Evolutionary conservation across 2,888 invertebrate genomes (phyloP).

Genomic region (Seira ritae): DNA sequence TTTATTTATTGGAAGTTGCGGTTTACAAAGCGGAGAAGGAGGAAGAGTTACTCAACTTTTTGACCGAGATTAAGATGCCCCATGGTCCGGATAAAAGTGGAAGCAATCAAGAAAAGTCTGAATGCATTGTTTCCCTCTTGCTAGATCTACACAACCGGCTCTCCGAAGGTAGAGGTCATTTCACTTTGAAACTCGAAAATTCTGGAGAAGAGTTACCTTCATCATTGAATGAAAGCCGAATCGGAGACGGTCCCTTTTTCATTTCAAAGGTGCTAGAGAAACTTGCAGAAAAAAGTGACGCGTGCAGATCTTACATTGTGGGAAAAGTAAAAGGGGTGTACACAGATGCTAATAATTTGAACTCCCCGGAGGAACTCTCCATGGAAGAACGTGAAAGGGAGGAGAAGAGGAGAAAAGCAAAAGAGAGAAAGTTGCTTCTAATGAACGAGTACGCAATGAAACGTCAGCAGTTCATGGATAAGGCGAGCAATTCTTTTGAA

Average conservation of each 20-base stretch:
- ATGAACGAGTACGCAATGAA: conserved; percentile 64
- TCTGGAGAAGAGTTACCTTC: conserved; percentile 34
- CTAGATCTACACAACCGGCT: conserved; percentile 57
- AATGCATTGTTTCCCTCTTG: conserved; percentile 59
- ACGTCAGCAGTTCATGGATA: conserved; percentile 60
- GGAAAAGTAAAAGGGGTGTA: not conserved
- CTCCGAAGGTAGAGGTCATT: conserved; percentile 17
- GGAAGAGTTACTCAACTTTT: conserved; percentile 26
- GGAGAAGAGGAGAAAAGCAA: conserved; percentile 57
- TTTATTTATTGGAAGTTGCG: conserved; percentile 62
- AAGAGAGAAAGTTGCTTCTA: conserved; percentile 57
- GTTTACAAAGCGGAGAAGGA: conserved; percentile 15
- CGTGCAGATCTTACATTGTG: conserved; percentile 24
- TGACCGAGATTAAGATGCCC: conserved; percentile 23
- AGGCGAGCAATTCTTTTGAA: not conserved
- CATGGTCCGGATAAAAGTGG: not conserved
- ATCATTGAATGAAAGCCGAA: conserved; percentile 30
- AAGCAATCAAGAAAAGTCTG: conserved; percentile 7
- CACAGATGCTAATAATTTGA: not conserved
- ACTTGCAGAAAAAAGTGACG: conserved; percentile 29
- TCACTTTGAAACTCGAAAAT: conserved; percentile 4
- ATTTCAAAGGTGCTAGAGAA: conserved; percentile 54
- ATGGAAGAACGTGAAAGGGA: conserved; percentile 60
- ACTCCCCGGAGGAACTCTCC: conserved; percentile 14
- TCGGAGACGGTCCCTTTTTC: conserved; percentile 64